These are phyloP conservation scores for Ectropis crepuscularia DNA, from an alignment of 2,888 invertebrate species.

Conservation along the genomic window DNA sequence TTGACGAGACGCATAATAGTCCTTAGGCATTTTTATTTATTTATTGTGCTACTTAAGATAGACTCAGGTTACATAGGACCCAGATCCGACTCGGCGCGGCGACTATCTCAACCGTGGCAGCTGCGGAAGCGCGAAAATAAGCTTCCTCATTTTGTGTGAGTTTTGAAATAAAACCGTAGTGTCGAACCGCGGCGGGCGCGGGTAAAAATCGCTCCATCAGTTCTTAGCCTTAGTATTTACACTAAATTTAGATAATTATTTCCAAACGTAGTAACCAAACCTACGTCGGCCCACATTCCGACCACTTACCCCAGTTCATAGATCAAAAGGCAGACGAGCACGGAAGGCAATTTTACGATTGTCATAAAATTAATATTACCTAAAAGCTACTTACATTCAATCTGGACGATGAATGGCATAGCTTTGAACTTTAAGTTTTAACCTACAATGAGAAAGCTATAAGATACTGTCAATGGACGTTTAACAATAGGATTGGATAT, in stretches of 20 bases:
- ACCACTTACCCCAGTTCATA: conserved; percentile 8
- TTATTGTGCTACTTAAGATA: no score
- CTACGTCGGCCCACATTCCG: conserved; percentile 10
- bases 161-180: no score
- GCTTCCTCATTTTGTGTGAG: no score
- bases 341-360: conserved; percentile 25
- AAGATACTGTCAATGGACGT: conserved; percentile 12
- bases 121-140: no score
- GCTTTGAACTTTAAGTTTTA: conserved; percentile 28
- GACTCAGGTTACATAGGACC: no score
- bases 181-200: no score
- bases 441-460: conserved; percentile 16
- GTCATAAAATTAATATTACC: conserved; percentile 30
- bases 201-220: no score
- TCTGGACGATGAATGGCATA: conserved; percentile 6
- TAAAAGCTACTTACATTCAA: conserved; percentile 20
- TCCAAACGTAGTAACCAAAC: neutral
- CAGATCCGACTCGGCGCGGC: no score
- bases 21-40: no score
- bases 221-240: no score
- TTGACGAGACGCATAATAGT: no score
- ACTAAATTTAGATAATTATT: neutral
- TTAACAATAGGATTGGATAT: conserved; percentile 13
- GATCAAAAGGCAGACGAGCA: conserved; percentile 23
- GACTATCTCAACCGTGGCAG: no score